Conservation (phyloP, 2,113 vertebrate species). For the Nothobranchius kuhntae region DNA sequence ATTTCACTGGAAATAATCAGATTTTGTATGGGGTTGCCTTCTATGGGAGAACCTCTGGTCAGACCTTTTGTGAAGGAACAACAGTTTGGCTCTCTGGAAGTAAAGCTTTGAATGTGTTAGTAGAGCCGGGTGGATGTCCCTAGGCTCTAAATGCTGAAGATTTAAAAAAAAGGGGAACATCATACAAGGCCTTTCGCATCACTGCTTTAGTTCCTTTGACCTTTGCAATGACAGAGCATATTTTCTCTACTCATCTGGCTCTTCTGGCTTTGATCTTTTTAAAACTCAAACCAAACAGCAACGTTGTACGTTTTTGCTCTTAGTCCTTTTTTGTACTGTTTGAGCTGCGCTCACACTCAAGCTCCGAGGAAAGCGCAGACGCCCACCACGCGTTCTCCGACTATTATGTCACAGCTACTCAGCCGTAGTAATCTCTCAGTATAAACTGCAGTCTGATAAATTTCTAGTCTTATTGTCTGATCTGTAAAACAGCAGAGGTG, state of each 20-base stretch:
- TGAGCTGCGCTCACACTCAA: neutral
- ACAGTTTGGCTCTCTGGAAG: slow-evolving; percentile 81
- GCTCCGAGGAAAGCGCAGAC: slow-evolving; percentile 6
- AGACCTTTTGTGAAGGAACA: slow-evolving; percentile 81
- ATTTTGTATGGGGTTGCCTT: slow-evolving; percentile 85
- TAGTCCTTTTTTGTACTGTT: slow-evolving; percentile 6
- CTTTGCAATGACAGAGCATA: slow-evolving; percentile 18
- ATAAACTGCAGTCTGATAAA: slow-evolving; percentile 6
- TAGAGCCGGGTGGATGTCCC: slow-evolving; percentile 72
- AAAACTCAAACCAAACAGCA: slow-evolving; percentile 46
- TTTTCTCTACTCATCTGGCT: slow-evolving; percentile 7
- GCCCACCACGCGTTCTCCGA: neutral
- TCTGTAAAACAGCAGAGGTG: slow-evolving; percentile 22
- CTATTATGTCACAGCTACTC: slow-evolving; percentile 4
- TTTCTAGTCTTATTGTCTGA: slow-evolving; percentile 17
- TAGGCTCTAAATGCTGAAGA: slow-evolving; percentile 58
- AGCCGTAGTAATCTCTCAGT: slow-evolving; percentile 3
- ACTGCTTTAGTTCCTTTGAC: slow-evolving; percentile 30
- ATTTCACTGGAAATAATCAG: slow-evolving; percentile 93
- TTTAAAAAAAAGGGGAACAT: slow-evolving; percentile 56
- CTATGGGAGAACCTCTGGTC: slow-evolving; percentile 80
- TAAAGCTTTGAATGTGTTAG: slow-evolving; percentile 82
- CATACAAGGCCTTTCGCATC: slow-evolving; percentile 63
- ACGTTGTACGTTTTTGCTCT: slow-evolving; percentile 10
- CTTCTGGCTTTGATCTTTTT: slow-evolving; percentile 31